Evolutionary conservation across 1,140 invertebrate species (phyloP).

Genomic region (Orchestia grillus): DNA sequence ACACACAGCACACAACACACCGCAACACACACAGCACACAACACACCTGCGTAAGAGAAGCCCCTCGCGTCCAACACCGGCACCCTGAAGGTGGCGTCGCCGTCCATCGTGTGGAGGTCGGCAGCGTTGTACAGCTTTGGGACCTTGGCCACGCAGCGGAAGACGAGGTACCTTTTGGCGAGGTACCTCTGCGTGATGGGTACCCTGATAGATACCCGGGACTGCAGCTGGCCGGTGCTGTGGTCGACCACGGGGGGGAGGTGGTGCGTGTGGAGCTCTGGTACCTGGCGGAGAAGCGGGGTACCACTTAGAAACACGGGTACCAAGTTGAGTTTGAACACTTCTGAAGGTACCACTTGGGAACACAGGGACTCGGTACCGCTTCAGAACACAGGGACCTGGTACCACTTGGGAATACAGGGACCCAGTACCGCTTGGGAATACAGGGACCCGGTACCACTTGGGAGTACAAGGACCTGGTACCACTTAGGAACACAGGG

Average conservation of each 20-base stretch:
- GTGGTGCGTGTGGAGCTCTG: neutral
- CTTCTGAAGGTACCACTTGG: too few relatives aligned
- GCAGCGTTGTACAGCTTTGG: neutral
- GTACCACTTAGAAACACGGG: neutral
- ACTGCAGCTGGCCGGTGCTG: neutral
- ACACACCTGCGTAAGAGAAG: neutral
- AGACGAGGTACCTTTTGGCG: neutral
- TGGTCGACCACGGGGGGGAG: neutral
- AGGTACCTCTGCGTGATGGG: neutral
- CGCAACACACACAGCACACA: neutral
- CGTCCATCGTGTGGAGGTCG: neutral
- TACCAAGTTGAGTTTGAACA: too few relatives aligned
- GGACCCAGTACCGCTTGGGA: too few relatives aligned
- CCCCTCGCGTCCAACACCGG: neutral
- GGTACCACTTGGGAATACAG: too few relatives aligned
- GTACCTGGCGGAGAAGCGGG: neutral
- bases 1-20: too few relatives aligned
- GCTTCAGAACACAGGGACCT: too few relatives aligned
- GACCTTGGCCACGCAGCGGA: neutral
- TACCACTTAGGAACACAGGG: too few relatives aligned
- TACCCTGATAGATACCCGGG: neutral
- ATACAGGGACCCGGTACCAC: too few relatives aligned
- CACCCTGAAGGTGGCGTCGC: neutral
- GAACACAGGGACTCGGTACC: too few relatives aligned
- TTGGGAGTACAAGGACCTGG: too few relatives aligned